Conservation (phyloP, 1,140 invertebrate genomes). For the Pentalonia nigronervosa region DNA sequence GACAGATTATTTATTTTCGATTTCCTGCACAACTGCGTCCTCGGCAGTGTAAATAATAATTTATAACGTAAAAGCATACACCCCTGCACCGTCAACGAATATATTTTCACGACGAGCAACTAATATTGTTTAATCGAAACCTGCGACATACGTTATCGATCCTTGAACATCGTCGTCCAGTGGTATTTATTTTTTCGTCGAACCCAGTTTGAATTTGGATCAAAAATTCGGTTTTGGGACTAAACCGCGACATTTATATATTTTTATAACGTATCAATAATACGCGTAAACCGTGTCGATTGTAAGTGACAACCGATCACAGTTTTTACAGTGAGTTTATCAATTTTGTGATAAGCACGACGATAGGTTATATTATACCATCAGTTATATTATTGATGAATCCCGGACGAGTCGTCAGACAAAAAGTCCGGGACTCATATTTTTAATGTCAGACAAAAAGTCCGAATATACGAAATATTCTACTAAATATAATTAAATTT, state of each 20-base stretch:
- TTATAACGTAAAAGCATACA: not conserved
- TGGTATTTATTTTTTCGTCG: not conserved
- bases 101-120: not conserved
- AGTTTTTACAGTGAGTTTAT: not conserved
- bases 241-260: no score
- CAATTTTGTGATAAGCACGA: not conserved
- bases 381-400: no score
- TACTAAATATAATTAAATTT: no score
- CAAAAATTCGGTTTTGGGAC: not conserved
- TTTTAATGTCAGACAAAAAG: no score
- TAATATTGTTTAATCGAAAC: not conserved
- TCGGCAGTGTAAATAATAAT: not conserved
- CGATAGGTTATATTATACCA: no score
- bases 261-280: not conserved
- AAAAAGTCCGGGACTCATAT: no score
- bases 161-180: not conserved
- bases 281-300: not conserved
- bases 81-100: not conserved
- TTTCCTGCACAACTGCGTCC: not conserved
- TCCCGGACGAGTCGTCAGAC: no score
- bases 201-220: not conserved
- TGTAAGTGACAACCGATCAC: no score
- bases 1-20: not conserved
- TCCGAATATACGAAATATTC: no score
- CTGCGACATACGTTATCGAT: not conserved